phyloP scores from a whole-genome alignment of 2,113 vertebrate genomes.

The Peromyscus polionotus region DNA sequence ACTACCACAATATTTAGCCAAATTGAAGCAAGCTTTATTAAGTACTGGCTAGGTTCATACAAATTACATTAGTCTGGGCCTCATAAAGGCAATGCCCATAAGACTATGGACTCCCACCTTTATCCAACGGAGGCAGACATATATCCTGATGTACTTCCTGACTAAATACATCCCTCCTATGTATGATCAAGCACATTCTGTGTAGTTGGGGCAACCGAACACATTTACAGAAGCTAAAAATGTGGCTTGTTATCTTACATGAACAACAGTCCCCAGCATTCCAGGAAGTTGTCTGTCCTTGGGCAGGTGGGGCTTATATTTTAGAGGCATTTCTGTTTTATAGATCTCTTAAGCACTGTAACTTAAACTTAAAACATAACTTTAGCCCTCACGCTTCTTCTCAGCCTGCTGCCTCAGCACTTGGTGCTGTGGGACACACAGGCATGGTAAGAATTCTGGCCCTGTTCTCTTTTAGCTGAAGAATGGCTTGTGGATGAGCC shows the following conservation, averaged over 20 bases:
- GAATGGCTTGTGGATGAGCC: background rate
- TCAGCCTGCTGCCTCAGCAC: background rate
- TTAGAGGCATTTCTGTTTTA: background rate
- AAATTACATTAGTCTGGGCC: background rate
- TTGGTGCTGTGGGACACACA: background rate
- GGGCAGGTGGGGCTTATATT: background rate
- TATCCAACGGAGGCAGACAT: background rate
- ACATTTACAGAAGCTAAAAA: background rate
- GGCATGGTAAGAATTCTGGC: background rate
- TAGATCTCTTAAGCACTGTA: background rate
- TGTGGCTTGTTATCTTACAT: background rate
- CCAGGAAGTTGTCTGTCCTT: background rate
- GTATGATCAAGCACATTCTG: background rate
- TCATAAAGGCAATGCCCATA: background rate
- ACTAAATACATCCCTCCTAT: accelerated
- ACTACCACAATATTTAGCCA: background rate
- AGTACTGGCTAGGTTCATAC: background rate
- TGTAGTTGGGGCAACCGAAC: background rate
- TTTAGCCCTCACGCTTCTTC: background rate
- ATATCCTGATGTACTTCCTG: background rate
- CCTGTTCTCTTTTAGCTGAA: background rate
- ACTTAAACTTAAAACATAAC: background rate
- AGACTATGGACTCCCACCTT: background rate
- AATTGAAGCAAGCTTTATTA: background rate
- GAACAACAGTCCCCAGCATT: background rate